A percentile compares a stretch with the other conserved stretches of the same genome.
Conservation (phyloP, 2,888 invertebrate genomes). For the Zhengitettix transpicula region DNA sequence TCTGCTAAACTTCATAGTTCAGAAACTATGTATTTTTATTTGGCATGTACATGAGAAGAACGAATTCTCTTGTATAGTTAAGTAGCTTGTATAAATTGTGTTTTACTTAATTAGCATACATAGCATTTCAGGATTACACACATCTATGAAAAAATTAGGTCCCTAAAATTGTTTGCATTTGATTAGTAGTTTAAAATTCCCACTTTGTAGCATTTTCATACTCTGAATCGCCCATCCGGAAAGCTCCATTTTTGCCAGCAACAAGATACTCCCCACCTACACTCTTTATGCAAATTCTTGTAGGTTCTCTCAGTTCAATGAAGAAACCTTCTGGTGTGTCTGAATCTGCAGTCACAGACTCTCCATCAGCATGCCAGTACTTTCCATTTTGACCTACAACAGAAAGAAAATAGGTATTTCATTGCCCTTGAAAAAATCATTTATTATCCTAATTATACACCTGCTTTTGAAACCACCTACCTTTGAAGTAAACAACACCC, state of each 20-base stretch:
- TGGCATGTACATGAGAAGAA: too few species aligned
- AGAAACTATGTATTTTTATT: too few species aligned
- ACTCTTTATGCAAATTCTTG: slow-evolving; percentile 77
- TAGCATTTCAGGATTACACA: neutral
- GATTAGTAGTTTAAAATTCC: slow-evolving; percentile 55
- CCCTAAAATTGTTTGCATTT: too few species aligned
- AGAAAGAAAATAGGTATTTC: neutral
- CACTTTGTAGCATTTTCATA: slow-evolving; percentile 73
- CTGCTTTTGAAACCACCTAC: slow-evolving; percentile 28
- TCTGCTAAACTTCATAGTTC: too few species aligned
- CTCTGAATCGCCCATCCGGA: slow-evolving; percentile 65
- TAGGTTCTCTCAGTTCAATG: slow-evolving; percentile 83
- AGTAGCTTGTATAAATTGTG: too few species aligned
- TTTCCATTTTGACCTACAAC: slow-evolving; percentile 72
- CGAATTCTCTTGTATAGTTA: too few species aligned
- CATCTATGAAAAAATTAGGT: too few species aligned
- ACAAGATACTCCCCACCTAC: slow-evolving; percentile 58
- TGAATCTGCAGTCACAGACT: slow-evolving; percentile 71
- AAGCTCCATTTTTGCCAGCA: slow-evolving; percentile 81
- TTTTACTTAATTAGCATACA: neutral
- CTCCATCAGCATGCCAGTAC: slow-evolving; percentile 85
- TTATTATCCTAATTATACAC: neutral
- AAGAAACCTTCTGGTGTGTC: slow-evolving; percentile 74
- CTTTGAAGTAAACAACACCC: slow-evolving; percentile 82
- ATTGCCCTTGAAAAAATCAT: neutral